phyloP scores from a whole-genome alignment of 2,113 vertebrate genomes.

The Pachypanchax playfairii region DNA sequence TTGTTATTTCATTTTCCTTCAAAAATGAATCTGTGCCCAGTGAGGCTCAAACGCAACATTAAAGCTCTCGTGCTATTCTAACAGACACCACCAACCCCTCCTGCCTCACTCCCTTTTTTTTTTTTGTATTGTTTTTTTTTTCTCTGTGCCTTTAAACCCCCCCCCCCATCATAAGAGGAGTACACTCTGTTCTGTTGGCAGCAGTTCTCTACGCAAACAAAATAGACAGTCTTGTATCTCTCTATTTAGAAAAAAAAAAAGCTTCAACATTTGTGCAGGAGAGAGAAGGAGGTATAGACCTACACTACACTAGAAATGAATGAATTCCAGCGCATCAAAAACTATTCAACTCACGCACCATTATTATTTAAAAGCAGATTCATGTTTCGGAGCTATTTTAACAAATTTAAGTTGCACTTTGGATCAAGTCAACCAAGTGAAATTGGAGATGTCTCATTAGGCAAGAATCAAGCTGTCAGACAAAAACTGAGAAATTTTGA shows the following conservation, averaged over 20 bases:
- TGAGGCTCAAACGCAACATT: constrained; percentile 74
- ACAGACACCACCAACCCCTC: constrained; percentile 55
- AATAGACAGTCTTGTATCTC: constrained; percentile 63
- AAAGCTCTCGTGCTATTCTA: constrained; percentile 64
- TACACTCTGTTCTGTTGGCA: constrained; percentile 69
- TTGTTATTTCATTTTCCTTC: constrained; percentile 76
- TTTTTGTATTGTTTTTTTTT: not conserved
- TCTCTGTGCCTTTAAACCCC: constrained; percentile 46
- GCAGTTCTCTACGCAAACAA: constrained; percentile 62
- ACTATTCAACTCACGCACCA: not conserved
- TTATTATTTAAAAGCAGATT: not conserved
- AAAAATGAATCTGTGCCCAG: constrained; percentile 74
- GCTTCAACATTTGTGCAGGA: constrained; percentile 58
- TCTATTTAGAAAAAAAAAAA: constrained; percentile 62
- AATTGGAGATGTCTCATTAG: too few species aligned
- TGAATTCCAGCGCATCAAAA: constrained; percentile 21
- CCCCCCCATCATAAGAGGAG: constrained; percentile 31
- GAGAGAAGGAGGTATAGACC: constrained; percentile 15
- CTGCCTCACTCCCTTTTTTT: constrained; percentile 13
- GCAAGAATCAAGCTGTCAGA: too few species aligned
- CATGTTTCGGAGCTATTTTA: not conserved
- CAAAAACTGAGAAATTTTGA: not conserved
- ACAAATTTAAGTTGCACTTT: not conserved
- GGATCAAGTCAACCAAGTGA: not conserved
- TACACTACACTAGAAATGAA: constrained; percentile 16